These are phyloP conservation scores for Onychostruthus taczanowskii DNA, from an alignment of 2,113 vertebrate genomes.

Conservation along the genomic window DNA sequence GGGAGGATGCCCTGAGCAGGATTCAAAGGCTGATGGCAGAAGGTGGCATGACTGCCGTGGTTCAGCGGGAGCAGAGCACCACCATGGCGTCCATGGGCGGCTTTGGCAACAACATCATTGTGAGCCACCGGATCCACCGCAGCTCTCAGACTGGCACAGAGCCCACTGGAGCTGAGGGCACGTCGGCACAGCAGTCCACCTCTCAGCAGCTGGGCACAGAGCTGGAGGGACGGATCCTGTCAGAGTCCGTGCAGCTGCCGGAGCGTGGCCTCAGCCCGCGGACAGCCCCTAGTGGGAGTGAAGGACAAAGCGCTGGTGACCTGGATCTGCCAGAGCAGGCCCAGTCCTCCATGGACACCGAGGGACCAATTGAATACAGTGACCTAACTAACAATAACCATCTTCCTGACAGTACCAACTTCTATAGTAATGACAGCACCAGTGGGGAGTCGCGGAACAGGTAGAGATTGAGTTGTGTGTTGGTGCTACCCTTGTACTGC, in stretches of 20 bases:
- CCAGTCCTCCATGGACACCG: constrained; percentile 67
- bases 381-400: constrained; percentile 69
- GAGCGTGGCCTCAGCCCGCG: constrained; percentile 64
- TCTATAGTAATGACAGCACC: constrained; percentile 69
- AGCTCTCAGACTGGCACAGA: constrained; percentile 90
- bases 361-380: constrained; percentile 75
- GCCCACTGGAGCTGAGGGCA: constrained; percentile 43
- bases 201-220: constrained; percentile 70
- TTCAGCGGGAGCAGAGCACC: constrained; percentile 97
- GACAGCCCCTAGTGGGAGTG: constrained; percentile 63
- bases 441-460: constrained; percentile 75
- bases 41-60: constrained; percentile 97
- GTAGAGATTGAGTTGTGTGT: constrained; percentile 70
- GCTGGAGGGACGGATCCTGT: constrained; percentile 56
- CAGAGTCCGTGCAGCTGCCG: constrained; percentile 60
- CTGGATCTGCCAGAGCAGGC: constrained; percentile 58
- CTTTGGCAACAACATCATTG: constrained; percentile 98
- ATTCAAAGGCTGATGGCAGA: constrained; percentile 95
- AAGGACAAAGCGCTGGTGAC: constrained; percentile 57
- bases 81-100: constrained; percentile 99
- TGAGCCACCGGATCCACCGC: constrained; percentile 96
- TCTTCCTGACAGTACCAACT: constrained; percentile 68
- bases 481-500: constrained; percentile 72
- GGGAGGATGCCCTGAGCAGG: constrained; percentile 90
- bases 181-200: constrained; percentile 65